Evolutionary conservation across 2,797 vertebrate species (phyloP).

Genomic region (Microcaecilia unicolor): DNA sequence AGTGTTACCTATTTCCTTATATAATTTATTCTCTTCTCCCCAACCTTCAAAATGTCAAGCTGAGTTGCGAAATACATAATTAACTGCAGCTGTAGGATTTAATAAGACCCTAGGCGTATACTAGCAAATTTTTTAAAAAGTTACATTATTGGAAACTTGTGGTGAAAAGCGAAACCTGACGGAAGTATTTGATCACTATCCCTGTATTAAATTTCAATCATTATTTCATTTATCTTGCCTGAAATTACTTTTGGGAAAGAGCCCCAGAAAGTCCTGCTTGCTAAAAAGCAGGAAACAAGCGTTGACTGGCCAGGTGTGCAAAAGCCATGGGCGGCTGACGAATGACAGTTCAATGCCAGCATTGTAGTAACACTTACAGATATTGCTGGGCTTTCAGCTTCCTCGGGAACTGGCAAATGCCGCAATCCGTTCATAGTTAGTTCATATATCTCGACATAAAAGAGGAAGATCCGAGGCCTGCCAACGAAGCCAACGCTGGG

Average conservation of each 20-base stretch:
- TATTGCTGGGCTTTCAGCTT: slow-evolving; percentile 45
- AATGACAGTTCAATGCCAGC: slow-evolving; percentile 55
- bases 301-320: slow-evolving; percentile 53
- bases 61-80: slow-evolving; percentile 62
- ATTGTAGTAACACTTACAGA: slow-evolving; percentile 49
- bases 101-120: slow-evolving; percentile 64
- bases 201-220: slow-evolving; percentile 67
- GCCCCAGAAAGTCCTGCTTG: slow-evolving; percentile 50
- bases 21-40: slow-evolving; percentile 41
- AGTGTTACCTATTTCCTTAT: slow-evolving; percentile 43
- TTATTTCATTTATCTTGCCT: slow-evolving; percentile 71
- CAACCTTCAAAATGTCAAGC: slow-evolving; percentile 60
- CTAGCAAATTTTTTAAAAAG: slow-evolving; percentile 59
- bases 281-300: slow-evolving; percentile 60
- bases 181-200: slow-evolving; percentile 71
- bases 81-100: slow-evolving; percentile 71
- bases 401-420: slow-evolving; percentile 37
- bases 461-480: too few species aligned
- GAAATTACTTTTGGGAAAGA: slow-evolving; percentile 59
- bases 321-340: slow-evolving; percentile 58
- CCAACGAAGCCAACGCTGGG: too few species aligned
- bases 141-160: slow-evolving; percentile 72
- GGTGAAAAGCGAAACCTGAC: slow-evolving; percentile 66
- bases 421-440: slow-evolving; percentile 49
- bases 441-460: too few species aligned